Base-by-base conservation (phyloP, 1,140 invertebrate genomes). In the Dendrolimus kikuchii region DNA sequence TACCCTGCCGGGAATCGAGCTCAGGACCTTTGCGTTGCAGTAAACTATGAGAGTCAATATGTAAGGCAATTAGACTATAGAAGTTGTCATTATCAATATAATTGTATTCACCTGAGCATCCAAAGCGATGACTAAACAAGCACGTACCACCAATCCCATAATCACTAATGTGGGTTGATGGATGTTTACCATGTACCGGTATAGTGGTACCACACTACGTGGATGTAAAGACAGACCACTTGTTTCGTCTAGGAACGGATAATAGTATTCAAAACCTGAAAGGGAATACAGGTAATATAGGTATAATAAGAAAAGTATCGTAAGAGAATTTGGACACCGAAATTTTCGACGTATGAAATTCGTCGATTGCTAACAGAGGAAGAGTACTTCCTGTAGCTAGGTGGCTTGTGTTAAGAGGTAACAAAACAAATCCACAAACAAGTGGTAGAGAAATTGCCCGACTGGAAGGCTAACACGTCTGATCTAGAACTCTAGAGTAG, bases 141-240 rank as follows among this genome's bases (percentile, higher is more conserved):
- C 80, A n/a, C 79, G 63, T 6, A 85, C 71, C 2, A 91, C 90
- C 7, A 95, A 74, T 7, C 94, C 94, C 61, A 95, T 88, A 45
- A 96, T 89, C 45, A 90, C 88, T 89, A 96, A 91, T 3, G 89
- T 90, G 0, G 93, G 93, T 69, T 92, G 90, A 50, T 92, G 78
- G 1, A 92, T 89, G 71, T 95, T 92, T 9, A 96, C 89, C 42
- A 95, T 78, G 64, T 95, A 93, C 59, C 92, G 92, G 74, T 94
- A 95, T 6, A 96, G 82, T 0, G 93, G 92, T 7, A 83, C 87
- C 7, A 96, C 89, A 58, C 89, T 89, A 54, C 91, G 89, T n/a
- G 91, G 88, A 0, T 89, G 73, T 0, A 93, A 79, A 6, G 62
- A 69, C 7, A 95, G 74, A 4, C 85, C 88, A 67, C 91, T 92